Evolutionary conservation across 2,113 vertebrate genomes (phyloP).

Genomic region (Helogale parvula): DNA sequence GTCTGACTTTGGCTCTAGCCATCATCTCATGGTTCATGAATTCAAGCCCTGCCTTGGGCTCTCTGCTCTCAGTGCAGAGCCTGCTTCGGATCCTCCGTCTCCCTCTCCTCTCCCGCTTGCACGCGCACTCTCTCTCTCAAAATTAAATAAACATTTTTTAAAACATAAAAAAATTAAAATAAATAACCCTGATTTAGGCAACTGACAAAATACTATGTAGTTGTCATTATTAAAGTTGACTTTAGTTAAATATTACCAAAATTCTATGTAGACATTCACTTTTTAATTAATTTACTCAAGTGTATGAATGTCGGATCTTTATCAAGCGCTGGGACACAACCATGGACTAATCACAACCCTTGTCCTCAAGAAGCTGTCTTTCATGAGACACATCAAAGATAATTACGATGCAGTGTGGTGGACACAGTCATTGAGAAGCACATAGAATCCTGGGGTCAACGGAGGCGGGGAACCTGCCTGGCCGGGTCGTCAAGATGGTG

Average conservation of each 20-base stretch:
- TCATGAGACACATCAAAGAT: neutral
- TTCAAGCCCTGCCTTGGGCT: too few relatives aligned
- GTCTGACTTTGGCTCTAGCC: too few relatives aligned
- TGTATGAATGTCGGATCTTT: neutral
- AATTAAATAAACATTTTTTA: too few relatives aligned
- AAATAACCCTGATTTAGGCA: neutral
- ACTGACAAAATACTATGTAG: neutral
- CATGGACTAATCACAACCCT: neutral
- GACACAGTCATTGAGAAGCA: neutral
- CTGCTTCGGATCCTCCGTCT: too few relatives aligned
- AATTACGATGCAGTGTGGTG: neutral
- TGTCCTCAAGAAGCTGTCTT: neutral
- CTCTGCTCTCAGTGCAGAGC: too few relatives aligned
- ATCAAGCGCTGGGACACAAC: neutral
- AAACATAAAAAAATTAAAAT: neutral
- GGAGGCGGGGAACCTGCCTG: neutral
- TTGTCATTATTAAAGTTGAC: neutral
- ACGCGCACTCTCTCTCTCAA: too few relatives aligned
- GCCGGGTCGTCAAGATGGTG: accelerated
- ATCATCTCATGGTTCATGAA: too few relatives aligned
- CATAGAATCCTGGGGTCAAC: neutral
- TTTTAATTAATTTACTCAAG: neutral
- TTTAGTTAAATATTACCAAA: neutral
- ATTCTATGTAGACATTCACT: neutral
- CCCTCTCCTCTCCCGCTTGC: too few relatives aligned